These are phyloP conservation scores for Drosophila setifemur DNA, from an alignment of 1,140 invertebrate species.

Conservation along the genomic window DNA sequence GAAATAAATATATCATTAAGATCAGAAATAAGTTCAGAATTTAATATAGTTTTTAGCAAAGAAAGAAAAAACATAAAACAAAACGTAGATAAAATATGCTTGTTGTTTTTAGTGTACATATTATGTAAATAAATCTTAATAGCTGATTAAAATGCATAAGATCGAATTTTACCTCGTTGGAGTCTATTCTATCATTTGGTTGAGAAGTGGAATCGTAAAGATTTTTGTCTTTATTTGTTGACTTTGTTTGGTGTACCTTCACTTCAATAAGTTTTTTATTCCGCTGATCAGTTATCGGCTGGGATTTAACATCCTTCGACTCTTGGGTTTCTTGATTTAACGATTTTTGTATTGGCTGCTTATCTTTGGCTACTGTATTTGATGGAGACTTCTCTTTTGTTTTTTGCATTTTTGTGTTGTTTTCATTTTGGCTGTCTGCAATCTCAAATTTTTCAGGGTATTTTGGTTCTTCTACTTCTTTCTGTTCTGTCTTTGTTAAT, in stretches of 20 bases:
- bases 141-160: neutral
- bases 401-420: neutral
- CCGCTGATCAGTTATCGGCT: neutral
- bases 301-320: neutral
- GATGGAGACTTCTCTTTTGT: neutral
- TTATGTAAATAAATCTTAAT: neutral
- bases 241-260: neutral
- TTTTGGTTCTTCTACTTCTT: neutral
- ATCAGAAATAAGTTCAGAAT: neutral
- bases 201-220: neutral
- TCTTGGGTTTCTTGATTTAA: neutral
- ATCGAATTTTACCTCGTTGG: neutral
- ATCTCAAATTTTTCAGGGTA: conserved; percentile 2
- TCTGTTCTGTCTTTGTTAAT: neutral
- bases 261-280: neutral
- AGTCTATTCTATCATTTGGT: neutral
- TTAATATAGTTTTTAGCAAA: neutral
- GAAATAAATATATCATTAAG: neutral
- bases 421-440: neutral
- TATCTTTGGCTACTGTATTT: neutral
- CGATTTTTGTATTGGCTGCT: neutral
- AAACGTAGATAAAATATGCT: neutral
- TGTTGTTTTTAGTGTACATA: neutral
- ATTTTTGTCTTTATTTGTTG: neutral
- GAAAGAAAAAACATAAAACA: neutral